Conservation (phyloP, 2,797 vertebrate genomes). For the Leptatherina wallacei region DNA sequence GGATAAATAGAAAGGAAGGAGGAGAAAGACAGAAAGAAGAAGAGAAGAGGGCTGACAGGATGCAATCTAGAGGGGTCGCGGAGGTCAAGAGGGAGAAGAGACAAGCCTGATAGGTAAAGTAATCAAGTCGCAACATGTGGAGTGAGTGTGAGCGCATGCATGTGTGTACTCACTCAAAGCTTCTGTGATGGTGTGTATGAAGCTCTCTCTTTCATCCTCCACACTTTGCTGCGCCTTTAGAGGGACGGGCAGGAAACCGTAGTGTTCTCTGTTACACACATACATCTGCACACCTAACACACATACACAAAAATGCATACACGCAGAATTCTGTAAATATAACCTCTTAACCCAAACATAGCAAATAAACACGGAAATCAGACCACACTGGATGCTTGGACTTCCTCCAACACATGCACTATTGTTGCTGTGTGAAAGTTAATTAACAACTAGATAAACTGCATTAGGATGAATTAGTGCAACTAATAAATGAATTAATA, state of each 20-base stretch:
- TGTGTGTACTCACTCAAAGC: slow-evolving; percentile 90
- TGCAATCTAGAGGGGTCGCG: slow-evolving; percentile 21
- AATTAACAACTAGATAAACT: neutral
- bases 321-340: slow-evolving; percentile 27
- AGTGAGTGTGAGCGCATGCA: slow-evolving; percentile 5
- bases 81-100: slow-evolving; percentile 48
- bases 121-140: slow-evolving; percentile 33
- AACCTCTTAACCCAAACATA: slow-evolving; percentile 27
- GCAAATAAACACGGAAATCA: slow-evolving; percentile 17
- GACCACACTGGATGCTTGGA: neutral
- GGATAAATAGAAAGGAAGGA: too few relatives aligned
- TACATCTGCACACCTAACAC: slow-evolving; percentile 92
- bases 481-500: neutral
- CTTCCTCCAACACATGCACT: neutral
- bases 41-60: slow-evolving; percentile 12
- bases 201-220: slow-evolving; percentile 92
- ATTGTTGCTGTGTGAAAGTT: neutral
- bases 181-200: slow-evolving; percentile 89
- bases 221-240: slow-evolving; percentile 91
- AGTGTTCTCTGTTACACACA: slow-evolving; percentile 93
- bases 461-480: neutral
- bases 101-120: slow-evolving; percentile 35
- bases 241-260: slow-evolving; percentile 93
- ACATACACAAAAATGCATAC: slow-evolving; percentile 31
- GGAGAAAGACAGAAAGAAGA: neutral